phyloP scores from a whole-genome alignment of 2,797 vertebrate species.

The Fistularia commersonii region DNA sequence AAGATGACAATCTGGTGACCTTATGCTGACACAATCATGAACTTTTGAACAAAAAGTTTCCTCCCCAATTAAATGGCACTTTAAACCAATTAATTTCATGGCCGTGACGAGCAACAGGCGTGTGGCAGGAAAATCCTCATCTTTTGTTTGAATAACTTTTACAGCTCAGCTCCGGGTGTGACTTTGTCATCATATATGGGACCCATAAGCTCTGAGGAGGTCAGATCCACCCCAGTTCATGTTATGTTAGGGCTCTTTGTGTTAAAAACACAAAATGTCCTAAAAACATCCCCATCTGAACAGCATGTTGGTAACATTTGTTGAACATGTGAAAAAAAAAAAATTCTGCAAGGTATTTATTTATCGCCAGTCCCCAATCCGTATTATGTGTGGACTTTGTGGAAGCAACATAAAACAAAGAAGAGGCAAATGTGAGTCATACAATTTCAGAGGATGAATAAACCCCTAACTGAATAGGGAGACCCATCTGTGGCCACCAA shows the following conservation, averaged over 20 bases:
- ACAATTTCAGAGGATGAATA: constrained; percentile 19
- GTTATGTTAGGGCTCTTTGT: no score
- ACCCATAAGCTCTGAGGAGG: constrained; percentile 17
- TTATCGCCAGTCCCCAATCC: no score
- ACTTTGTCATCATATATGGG: constrained; percentile 23
- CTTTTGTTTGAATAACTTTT: constrained; percentile 42
- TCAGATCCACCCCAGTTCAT: constrained; percentile 21
- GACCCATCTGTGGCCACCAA: constrained; percentile 32
- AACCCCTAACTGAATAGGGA: constrained; percentile 28
- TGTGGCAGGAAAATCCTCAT: constrained; percentile 61
- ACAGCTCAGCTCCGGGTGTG: constrained; percentile 19
- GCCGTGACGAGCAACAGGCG: constrained; percentile 44
- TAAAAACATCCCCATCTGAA: no score
- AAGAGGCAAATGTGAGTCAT: constrained; percentile 58
- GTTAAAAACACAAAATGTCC: no score
- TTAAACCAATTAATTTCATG: constrained; percentile 52
- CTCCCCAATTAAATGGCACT: constrained; percentile 39
- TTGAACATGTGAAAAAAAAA: no score
- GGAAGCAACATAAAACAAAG: constrained; percentile 4
- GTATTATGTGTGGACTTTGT: not conserved
- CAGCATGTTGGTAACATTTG: no score
- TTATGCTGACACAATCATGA: constrained; percentile 19
- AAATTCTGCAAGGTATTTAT: no score
- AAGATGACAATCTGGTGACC: constrained; percentile 3
- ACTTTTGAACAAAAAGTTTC: constrained; percentile 15